phyloP scores from a whole-genome alignment of 64 coral and sea anemone genomes.

The Stichodactyla helianthus region DNA sequence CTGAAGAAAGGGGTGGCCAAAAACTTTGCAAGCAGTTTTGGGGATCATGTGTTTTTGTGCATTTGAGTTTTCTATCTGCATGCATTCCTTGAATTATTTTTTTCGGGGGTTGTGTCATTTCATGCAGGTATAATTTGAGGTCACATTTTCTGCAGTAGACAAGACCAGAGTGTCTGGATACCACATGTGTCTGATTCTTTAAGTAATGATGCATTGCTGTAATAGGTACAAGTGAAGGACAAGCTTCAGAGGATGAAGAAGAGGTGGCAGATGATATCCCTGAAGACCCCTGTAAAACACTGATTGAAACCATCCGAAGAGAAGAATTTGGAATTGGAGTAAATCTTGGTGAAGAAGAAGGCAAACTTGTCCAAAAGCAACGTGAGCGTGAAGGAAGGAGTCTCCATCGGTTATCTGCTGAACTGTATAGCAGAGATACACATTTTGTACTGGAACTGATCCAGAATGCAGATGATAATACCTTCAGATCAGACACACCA shows the following conservation, averaged over 20 bases:
- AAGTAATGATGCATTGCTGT: too few species aligned
- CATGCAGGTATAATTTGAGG: too few species aligned
- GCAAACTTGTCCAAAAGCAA: slow-evolving; percentile 69
- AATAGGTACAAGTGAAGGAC: background rate
- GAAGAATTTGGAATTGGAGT: slow-evolving; percentile 94
- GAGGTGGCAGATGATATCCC: slow-evolving; percentile 15
- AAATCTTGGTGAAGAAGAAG: slow-evolving; percentile 63
- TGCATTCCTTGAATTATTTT: too few species aligned
- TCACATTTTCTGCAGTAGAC: too few species aligned
- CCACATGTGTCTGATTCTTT: too few species aligned
- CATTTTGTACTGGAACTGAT: slow-evolving; percentile 90
- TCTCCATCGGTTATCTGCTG: slow-evolving; percentile 70
- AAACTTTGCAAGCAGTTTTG: background rate
- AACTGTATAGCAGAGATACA: slow-evolving; percentile 86
- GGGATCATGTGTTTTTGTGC: too few species aligned
- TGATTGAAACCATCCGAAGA: slow-evolving; percentile 82
- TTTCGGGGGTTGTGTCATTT: too few species aligned
- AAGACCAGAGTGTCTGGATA: too few species aligned
- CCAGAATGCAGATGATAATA: slow-evolving; percentile 92
- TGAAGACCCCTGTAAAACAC: slow-evolving; percentile 35
- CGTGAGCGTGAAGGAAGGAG: slow-evolving; percentile 79
- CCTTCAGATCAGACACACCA: slow-evolving; percentile 43
- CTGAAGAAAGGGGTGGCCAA: background rate
- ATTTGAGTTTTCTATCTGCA: too few species aligned
- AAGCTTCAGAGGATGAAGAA: background rate